Evolutionary conservation across 2,113 vertebrate genomes (phyloP).

Genomic region (Pandion haliaetus): DNA sequence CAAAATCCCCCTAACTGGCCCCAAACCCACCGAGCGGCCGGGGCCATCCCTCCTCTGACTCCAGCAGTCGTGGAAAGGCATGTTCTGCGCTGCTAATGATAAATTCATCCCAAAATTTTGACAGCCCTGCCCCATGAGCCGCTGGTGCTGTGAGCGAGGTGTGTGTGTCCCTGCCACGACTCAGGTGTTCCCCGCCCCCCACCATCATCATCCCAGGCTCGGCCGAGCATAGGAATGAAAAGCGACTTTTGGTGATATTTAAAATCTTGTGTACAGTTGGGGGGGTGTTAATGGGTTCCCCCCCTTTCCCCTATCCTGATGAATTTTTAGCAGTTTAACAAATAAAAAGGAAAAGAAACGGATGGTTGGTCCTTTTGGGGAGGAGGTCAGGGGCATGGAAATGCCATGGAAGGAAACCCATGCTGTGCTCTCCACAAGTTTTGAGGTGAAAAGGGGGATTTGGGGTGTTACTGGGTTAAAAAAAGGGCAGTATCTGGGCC

Average conservation of each 20-base stretch:
- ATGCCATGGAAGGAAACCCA: accelerated
- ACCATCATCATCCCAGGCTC: neutral
- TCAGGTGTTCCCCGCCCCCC: constrained; percentile 2
- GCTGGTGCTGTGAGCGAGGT: constrained; percentile 65
- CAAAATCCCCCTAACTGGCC: neutral
- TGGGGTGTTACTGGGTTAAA: neutral
- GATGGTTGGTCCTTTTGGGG: neutral
- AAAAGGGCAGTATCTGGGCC: neutral
- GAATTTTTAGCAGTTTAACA: constrained; percentile 78
- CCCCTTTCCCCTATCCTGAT: neutral
- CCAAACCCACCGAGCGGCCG: accelerated
- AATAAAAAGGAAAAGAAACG: constrained; percentile 68
- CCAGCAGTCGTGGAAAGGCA: neutral
- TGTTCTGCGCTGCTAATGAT: neutral
- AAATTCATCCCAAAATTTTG: neutral
- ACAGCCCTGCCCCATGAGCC: neutral
- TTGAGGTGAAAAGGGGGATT: neutral
- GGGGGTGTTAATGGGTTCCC: neutral
- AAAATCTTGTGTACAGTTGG: constrained; percentile 56
- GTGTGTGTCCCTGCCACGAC: neutral
- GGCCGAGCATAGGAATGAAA: constrained; percentile 17
- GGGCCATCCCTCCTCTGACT: neutral
- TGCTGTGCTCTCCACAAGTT: accelerated
- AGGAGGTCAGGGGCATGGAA: neutral
- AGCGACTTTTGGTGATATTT: constrained; percentile 55